Evolutionary conservation across 2,113 vertebrate genomes (phyloP).

Genomic region (Nerophis ophidion): DNA sequence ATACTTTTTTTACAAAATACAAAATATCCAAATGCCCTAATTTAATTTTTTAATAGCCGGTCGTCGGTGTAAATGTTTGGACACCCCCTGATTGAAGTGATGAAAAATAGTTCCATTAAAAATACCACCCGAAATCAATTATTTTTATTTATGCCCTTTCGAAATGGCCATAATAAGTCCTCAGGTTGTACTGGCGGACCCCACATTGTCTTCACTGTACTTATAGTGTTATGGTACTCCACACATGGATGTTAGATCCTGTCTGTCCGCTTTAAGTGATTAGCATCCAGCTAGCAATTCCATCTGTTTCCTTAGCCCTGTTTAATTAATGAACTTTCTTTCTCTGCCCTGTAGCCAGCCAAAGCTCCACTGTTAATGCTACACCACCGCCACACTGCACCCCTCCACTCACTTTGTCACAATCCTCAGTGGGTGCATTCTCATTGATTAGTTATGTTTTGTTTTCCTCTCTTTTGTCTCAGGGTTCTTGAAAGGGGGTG

Average conservation of each 20-base stretch:
- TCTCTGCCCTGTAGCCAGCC: constrained; percentile 73
- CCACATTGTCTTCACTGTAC: constrained; percentile 47
- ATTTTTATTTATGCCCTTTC: neutral
- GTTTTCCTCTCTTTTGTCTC: constrained; percentile 59
- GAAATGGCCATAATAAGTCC: constrained; percentile 1
- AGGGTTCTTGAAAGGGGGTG: constrained; percentile 60
- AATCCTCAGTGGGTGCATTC: constrained; percentile 61
- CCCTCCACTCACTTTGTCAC: constrained; percentile 12
- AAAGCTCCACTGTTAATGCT: constrained; percentile 74
- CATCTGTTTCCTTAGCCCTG: constrained; percentile 89
- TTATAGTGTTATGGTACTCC: constrained; percentile 60
- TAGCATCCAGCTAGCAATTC: constrained; percentile 89
- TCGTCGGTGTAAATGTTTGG: no score
- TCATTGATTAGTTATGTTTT: constrained; percentile 75
- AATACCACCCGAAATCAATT: neutral
- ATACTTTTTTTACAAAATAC: no score
- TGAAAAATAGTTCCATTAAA: neutral
- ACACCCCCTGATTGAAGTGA: no score
- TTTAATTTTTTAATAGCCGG: no score
- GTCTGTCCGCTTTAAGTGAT: constrained; percentile 85
- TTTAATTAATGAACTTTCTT: constrained; percentile 97
- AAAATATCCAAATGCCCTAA: no score
- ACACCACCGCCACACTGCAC: constrained; percentile 13
- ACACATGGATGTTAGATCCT: constrained; percentile 54
- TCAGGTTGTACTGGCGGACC: constrained; percentile 17